Conservation (phyloP, 2,888 invertebrate genomes). For the Heliconius sara region DNA sequence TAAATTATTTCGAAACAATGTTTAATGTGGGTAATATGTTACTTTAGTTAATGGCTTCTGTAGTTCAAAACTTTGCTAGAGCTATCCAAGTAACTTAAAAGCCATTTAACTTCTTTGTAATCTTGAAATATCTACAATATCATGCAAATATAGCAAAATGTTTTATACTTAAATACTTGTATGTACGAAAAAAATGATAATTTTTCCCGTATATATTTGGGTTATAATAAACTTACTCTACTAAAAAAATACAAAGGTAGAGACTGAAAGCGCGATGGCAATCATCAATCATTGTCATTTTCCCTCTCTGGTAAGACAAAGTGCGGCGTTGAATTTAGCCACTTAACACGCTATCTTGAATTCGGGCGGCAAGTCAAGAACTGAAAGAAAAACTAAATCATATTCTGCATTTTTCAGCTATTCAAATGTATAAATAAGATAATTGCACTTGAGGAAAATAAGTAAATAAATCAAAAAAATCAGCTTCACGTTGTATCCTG, state of each 20-base stretch:
- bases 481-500: no score
- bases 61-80: constrained; percentile 26
- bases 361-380: not conserved
- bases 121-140: not conserved
- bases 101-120: constrained; percentile 13
- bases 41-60: constrained; percentile 17
- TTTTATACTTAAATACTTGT: not conserved
- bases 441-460: not conserved
- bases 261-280: no score
- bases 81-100: constrained; percentile 21
- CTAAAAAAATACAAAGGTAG: no score
- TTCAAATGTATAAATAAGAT: not conserved
- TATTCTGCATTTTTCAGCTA: not conserved
- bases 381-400: not conserved
- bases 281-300: no score
- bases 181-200: no score
- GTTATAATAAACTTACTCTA: no score
- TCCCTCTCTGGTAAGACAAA: no score
- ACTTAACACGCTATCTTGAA: no score
- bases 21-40: constrained; percentile 24
- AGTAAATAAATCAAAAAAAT: no score
- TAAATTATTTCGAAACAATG: constrained; percentile 21
- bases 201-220: no score
- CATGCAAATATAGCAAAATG: not conserved
- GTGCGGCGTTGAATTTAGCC: no score